These are phyloP conservation scores for Arothron firmamentum DNA, from an alignment of 2,113 vertebrate species.

Conservation along the genomic window DNA sequence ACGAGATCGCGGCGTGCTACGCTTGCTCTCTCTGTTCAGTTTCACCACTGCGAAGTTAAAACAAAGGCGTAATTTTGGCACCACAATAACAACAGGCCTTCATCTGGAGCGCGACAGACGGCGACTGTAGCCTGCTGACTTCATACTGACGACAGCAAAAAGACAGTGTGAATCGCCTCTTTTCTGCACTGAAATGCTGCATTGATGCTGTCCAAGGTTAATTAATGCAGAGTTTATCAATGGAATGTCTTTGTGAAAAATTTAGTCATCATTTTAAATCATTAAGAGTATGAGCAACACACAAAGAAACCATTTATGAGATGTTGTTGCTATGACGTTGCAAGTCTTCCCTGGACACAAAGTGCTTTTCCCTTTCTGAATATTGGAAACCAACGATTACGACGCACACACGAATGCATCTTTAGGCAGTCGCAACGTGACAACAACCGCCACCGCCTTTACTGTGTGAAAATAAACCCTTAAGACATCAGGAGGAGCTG, in stretches of 20 bases:
- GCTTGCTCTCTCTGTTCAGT: no score
- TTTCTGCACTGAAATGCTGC: constrained; percentile 60
- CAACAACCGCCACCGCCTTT: constrained; percentile 40
- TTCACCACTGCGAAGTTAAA: neutral
- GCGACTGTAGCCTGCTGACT: constrained; percentile 31
- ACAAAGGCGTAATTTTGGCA: neutral
- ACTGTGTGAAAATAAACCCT: constrained; percentile 55
- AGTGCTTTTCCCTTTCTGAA: constrained; percentile 27
- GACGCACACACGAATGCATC: constrained; percentile 13
- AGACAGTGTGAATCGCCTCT: constrained; percentile 12
- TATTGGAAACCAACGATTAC: constrained; percentile 40
- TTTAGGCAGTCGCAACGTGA: constrained; percentile 29
- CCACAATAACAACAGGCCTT: neutral
- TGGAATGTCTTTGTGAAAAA: constrained; percentile 28
- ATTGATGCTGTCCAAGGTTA: constrained; percentile 66
- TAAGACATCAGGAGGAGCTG: constrained; percentile 57
- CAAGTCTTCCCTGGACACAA: constrained; percentile 24
- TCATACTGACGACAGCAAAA: constrained; percentile 40
- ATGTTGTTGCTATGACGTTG: constrained; percentile 17
- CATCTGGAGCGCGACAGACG: constrained; percentile 47
- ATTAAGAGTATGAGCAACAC: constrained; percentile 54
- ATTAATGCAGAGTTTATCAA: constrained; percentile 59
- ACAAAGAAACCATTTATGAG: constrained; percentile 41
- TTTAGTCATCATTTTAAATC: constrained; percentile 31
- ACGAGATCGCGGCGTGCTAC: neutral